These are phyloP conservation scores for Procavia capensis DNA, from an alignment of 2,113 vertebrate genomes.

Conservation along the genomic window DNA sequence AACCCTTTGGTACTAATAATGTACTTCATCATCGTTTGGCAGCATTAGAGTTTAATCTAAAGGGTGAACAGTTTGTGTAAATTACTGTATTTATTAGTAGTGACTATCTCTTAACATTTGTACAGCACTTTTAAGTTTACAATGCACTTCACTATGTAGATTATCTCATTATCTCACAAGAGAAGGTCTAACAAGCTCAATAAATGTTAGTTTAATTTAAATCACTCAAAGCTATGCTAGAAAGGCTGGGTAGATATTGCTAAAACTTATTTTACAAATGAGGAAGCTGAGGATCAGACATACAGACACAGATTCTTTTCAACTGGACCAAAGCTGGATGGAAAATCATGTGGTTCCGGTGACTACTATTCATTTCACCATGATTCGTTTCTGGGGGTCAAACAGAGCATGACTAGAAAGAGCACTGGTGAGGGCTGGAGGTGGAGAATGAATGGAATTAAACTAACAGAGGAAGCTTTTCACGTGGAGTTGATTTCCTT, in stretches of 20 bases:
- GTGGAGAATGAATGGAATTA: neutral
- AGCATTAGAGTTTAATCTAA: constrained; percentile 66
- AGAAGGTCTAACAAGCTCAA: constrained; percentile 32
- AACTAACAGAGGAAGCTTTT: neutral
- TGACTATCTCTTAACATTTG: constrained; percentile 36
- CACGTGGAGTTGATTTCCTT: neutral
- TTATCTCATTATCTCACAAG: constrained; percentile 47
- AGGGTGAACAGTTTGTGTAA: constrained; percentile 43
- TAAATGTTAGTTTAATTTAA: constrained; percentile 57
- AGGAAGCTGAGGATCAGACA: neutral
- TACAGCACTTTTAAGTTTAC: constrained; percentile 42
- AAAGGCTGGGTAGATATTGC: neutral
- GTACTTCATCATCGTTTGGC: constrained; percentile 18
- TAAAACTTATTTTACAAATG: neutral
- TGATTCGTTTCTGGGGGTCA: neutral
- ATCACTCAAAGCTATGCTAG: constrained; percentile 26
- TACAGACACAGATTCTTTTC: neutral
- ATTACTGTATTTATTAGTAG: constrained; percentile 62
- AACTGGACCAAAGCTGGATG: neutral
- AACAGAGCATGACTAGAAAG: neutral
- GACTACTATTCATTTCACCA: too few relatives aligned
- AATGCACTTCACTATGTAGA: constrained; percentile 39
- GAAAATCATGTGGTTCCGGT: neutral
- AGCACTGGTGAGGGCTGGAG: neutral
- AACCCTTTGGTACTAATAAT: constrained; percentile 25